phyloP scores from a whole-genome alignment of 2,797 vertebrate genomes.

The Chiroxiphia lanceolata region DNA sequence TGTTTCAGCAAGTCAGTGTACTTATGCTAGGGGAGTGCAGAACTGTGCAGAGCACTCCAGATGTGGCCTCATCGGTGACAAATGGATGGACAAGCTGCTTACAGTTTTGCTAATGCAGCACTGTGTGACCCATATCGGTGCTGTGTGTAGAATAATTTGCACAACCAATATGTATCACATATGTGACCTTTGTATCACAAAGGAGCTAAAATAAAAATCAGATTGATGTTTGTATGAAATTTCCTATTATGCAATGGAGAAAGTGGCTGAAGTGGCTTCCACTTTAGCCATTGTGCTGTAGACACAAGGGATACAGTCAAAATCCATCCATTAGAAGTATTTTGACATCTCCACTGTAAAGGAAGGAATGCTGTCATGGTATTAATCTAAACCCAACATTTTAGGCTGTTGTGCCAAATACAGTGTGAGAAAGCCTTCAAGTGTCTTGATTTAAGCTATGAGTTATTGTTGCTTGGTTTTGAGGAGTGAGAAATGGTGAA shows the following conservation, averaged over 20 bases:
- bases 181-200: background rate
- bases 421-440: background rate
- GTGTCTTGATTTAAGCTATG: slow-evolving; percentile 29
- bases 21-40: background rate
- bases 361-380: background rate
- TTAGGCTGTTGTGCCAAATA: slow-evolving; percentile 34
- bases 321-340: background rate
- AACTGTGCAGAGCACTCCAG: background rate
- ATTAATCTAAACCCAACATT: slow-evolving; percentile 14
- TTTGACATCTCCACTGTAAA: background rate
- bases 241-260: background rate
- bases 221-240: background rate
- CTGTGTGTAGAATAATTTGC: background rate
- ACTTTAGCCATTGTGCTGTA: background rate
- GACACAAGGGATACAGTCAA: background rate
- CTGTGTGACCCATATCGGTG: background rate
- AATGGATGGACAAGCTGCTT: background rate
- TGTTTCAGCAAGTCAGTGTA: background rate
- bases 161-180: background rate
- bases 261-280: background rate
- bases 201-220: background rate
- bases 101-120: background rate
- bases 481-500: slow-evolving; percentile 18
- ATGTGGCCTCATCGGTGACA: background rate
- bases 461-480: slow-evolving; percentile 32